Base-by-base conservation (phyloP, 2,797 vertebrate genomes). In the Sebastolobus alascanus region DNA sequence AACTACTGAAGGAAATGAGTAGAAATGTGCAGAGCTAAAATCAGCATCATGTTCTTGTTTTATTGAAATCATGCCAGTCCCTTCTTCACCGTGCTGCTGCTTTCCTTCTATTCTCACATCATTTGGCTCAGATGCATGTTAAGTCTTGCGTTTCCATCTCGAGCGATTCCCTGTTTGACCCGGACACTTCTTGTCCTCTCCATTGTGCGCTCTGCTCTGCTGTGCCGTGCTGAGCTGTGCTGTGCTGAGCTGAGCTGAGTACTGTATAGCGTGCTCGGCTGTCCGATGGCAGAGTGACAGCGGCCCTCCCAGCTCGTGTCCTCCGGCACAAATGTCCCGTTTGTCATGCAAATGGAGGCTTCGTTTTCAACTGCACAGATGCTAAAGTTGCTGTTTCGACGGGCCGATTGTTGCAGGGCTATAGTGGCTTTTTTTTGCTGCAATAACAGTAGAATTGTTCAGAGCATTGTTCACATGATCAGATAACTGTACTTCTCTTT, bases 261-360 rank as follows among this genome's bases (percentile, higher is more conserved):
- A 68, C 52, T 31, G 68, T n/a, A 13, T 46, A 46, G 61, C 33
- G 83, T 58, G 71, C 63, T 35, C 60, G 55, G 58, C 73, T 11
- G 55, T 22, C n/a, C 13, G 68, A 4, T 66, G 73, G 71, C 72
- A 73, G 72, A 3, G 60, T 70, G 74, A 73, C 85, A 68, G 64
- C 72, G 55, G 13, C 75, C 73, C 84, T 64, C 75, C 66, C 60
- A 5, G 67, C 75, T 52, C 71, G 20, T 61, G 78, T 33, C 66
- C 77, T 59, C 83, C 64, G 78, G 68, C 81, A 77, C 87, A 79
- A 89, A 90, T 33, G 84, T 84, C 76, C 80, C 68, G 31, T 94
- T 94, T 94, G 87, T 94, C 91, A 94, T 94, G 93, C 91, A 92
- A 92, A 94, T 93, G 75, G 43, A 6, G 61, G 55, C 83, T 25